Evolutionary conservation across 2,888 invertebrate species (phyloP).

Genomic region (Mesoligia furuncula): DNA sequence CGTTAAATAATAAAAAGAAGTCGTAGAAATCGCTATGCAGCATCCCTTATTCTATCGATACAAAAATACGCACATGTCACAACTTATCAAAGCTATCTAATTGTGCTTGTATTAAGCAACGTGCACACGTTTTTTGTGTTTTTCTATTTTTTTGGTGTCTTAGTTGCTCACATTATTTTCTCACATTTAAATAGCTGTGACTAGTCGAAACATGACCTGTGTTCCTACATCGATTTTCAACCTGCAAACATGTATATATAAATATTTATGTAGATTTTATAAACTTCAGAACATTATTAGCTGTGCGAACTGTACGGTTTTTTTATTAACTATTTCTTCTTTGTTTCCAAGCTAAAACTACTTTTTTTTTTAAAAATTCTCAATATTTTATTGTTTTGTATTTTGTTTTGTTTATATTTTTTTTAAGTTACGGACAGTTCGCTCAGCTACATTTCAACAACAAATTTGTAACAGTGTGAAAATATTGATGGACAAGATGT

Average conservation of each 20-base stretch:
- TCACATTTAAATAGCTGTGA: conserved; percentile 1
- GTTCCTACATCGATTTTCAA: background rate
- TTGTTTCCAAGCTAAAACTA: background rate
- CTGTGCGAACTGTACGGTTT: background rate
- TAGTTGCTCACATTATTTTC: background rate
- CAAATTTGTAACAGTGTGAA: background rate
- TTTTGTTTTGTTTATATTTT: background rate
- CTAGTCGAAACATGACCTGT: background rate
- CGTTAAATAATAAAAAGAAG: background rate
- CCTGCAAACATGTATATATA: conserved; percentile 6
- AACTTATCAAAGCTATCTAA: background rate
- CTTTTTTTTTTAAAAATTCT: background rate
- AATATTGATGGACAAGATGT: background rate
- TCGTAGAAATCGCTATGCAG: background rate
- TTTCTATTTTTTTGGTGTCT: background rate
- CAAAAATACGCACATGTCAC: conserved; percentile 11
- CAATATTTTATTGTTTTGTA: background rate
- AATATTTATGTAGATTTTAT: conserved; percentile 14
- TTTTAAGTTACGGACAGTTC: background rate
- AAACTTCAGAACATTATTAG: conserved; percentile 17
- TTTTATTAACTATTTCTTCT: background rate
- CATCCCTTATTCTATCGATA: conserved; percentile 13
- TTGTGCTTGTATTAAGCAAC: conserved; percentile 4
- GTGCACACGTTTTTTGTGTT: background rate
- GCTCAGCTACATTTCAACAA: conserved; percentile 13